Conservation (phyloP, 2,113 vertebrate genomes). For the Cololabis saira region DNA sequence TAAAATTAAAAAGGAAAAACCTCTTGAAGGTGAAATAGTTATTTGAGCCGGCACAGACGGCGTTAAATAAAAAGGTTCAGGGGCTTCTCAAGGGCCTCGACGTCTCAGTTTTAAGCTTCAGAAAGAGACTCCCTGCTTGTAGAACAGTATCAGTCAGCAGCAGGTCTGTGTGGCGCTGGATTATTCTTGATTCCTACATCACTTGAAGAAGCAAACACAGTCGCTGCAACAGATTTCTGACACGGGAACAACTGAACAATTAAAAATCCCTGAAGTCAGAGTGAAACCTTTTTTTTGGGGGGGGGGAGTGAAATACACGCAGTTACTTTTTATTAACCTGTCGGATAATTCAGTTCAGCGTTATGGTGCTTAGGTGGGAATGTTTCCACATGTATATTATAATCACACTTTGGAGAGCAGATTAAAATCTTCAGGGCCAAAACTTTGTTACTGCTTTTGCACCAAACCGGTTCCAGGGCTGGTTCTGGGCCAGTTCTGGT, state of each 20-base stretch:
- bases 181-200: conserved; percentile 12
- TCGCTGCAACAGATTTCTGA: conserved; percentile 5
- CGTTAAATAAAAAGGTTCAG: conserved; percentile 26
- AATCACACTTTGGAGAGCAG: conserved; percentile 19
- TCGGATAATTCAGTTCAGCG: conserved; percentile 27
- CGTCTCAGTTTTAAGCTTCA: conserved; percentile 15
- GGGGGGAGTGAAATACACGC: not conserved
- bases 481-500: too few relatives aligned
- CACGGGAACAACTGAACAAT: conserved; percentile 20
- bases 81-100: conserved; percentile 31
- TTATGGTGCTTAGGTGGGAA: not conserved
- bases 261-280: conserved; percentile 12
- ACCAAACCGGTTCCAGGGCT: too few relatives aligned
- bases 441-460: too few relatives aligned
- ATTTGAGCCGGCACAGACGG: conserved; percentile 39
- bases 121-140: not conserved
- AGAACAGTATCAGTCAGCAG: not conserved
- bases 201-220: not conserved
- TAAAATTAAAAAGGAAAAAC: too few relatives aligned
- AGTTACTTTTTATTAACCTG: not conserved
- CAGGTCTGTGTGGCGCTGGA: not conserved
- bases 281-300: conserved; percentile 5
- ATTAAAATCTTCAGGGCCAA: conserved; percentile 42
- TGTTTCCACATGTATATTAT: not conserved
- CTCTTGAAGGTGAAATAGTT: conserved; percentile 33